Base-by-base conservation (phyloP, 2,113 vertebrate genomes). In the Cacatua alba region DNA sequence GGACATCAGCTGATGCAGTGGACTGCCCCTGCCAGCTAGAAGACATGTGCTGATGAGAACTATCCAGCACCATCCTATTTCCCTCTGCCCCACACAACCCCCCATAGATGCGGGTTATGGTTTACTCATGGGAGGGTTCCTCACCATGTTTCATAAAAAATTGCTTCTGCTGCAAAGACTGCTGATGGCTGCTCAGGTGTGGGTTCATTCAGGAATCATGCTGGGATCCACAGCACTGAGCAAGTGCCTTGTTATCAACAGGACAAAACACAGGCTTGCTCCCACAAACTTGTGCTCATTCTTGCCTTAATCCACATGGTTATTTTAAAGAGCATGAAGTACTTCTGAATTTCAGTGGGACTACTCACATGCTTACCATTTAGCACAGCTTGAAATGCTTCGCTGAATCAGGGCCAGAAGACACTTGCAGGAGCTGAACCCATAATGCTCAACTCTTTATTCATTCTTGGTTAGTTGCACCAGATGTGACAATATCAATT, bases 41-140 rank as follows among this genome's bases (percentile, higher is more conserved):
- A 90, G 60, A 49, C 0, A 39, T 39, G 0, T 28, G 28, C 2
- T 60, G 25, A 63, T 33, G 18, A 85, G 31, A 88, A 59, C 0
- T 1, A 76, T 23, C 9, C n/a, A 90, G 16, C 18, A 49, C 5
- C 29, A 65, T 23, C 20, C 81, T 71, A 8, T 86, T 90, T 82
- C 55, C 28, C 26, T 43, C 15, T 76, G 46, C 23, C 52, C 10
- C 20, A 60, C 17, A 46, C 6, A 79, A 5, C 1, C 11, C 23
- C 23, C 16, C 41, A 39, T 12, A 39, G 11, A 43, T 23, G 23
- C 8, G 4, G 11, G 7, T 55, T 24, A 33, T 29, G 0, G 0
- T 76, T 90, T 88, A 64, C 53, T 88, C 17, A 43, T 55, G 39
- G 75, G 10, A 51, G 7, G 10, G 13, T 3, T 88, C 16, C n/a